A percentile compares a stretch with the other conserved stretches of the same genome.
These are phyloP conservation scores for Phlogophora meticulosa DNA, from an alignment of 2,888 invertebrate species.

Conservation along the genomic window DNA sequence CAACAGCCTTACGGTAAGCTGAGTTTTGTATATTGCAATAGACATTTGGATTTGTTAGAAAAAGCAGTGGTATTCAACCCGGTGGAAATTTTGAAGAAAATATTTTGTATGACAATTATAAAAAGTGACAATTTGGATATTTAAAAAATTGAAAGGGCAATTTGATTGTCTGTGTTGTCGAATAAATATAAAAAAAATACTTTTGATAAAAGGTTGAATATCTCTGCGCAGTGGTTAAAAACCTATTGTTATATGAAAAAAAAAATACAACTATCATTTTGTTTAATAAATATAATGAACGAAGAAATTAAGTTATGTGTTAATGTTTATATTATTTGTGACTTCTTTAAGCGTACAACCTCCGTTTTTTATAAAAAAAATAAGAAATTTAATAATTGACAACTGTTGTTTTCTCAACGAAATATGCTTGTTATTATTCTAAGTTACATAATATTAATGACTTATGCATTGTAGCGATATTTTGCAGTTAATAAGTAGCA, in stretches of 20 bases:
- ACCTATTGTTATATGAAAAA: constrained; percentile 45
- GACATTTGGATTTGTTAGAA: constrained; percentile 23
- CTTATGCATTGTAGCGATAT: constrained; percentile 26
- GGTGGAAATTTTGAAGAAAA: background rate
- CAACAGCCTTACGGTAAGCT: constrained; percentile 25
- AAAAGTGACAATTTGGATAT: constrained; percentile 12
- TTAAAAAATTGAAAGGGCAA: constrained; percentile 18
- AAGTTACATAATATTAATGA: constrained; percentile 36
- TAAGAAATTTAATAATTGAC: constrained; percentile 21
- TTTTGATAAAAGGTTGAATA: constrained; percentile 28
- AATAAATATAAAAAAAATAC: background rate
- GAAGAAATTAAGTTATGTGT: constrained; percentile 35
- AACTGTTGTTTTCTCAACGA: constrained; percentile 42
- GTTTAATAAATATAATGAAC: constrained; percentile 15
- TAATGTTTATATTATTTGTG: constrained; percentile 40
- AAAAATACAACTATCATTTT: constrained; percentile 27
- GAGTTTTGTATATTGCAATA: constrained; percentile 29
- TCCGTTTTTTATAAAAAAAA: constrained; percentile 2
- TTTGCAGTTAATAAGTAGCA: constrained; percentile 21
- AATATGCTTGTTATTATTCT: constrained; percentile 54
- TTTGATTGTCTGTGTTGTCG: constrained; percentile 30
- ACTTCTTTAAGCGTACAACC: background rate
- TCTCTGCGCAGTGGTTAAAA: constrained; percentile 38
- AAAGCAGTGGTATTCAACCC: constrained; percentile 36
- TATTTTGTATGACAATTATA: constrained; percentile 14